Percentiles rank a stretch among this genome's conserved stretches.
Conservation (phyloP, 2,113 vertebrate genomes). For the Meleagris gallopavo region DNA sequence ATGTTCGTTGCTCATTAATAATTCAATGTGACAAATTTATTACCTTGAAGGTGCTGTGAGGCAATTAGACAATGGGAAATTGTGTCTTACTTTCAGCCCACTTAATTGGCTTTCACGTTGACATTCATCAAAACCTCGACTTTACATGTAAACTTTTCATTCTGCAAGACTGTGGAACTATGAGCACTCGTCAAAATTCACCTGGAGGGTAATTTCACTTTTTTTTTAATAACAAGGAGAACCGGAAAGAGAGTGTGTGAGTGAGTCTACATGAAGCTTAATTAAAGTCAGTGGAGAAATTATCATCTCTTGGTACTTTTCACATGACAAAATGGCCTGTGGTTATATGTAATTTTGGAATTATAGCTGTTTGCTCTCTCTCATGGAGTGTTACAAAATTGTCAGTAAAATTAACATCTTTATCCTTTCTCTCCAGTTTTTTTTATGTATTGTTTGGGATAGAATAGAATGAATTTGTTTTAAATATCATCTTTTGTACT, state of each 20-base stretch:
- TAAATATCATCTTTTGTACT: conserved; percentile 42
- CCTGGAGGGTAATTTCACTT: neutral
- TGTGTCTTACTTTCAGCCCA: conserved; percentile 79
- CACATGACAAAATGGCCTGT: neutral
- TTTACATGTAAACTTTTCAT: conserved; percentile 79
- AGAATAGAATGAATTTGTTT: conserved; percentile 17
- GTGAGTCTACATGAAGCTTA: neutral
- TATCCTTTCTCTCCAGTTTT: neutral
- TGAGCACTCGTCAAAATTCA: neutral
- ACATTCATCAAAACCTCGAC: conserved; percentile 83
- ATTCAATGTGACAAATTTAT: conserved; percentile 87
- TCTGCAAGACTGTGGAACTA: neutral
- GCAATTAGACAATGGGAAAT: conserved; percentile 85
- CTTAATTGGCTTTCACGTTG: conserved; percentile 84
- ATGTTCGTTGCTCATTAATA: conserved; percentile 84
- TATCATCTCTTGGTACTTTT: conserved; percentile 17
- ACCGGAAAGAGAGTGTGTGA: neutral
- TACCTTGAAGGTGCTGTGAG: conserved; percentile 81
- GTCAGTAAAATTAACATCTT: conserved; percentile 45
- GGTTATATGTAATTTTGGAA: conserved; percentile 9
- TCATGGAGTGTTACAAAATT: neutral
- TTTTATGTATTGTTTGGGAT: neutral
- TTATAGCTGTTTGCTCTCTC: conserved; percentile 20
- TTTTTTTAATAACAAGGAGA: neutral
- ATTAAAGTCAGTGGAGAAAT: conserved; percentile 38